Conservation (phyloP, 2,113 vertebrate species). For the Petromus typicus region DNA sequence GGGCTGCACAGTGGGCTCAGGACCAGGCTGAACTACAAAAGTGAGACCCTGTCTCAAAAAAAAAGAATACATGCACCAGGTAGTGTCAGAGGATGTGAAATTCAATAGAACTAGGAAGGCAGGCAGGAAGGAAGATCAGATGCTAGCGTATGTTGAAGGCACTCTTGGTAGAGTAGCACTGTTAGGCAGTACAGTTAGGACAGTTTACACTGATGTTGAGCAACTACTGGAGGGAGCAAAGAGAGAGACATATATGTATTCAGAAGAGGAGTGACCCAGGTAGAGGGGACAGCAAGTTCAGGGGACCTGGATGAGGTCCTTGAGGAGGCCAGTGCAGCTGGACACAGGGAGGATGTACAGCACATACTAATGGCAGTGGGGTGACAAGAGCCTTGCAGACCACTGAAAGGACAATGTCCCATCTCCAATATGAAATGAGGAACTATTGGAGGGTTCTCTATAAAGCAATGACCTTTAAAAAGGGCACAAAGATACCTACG, state of each 20-base stretch:
- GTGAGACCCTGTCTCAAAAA: too few relatives aligned
- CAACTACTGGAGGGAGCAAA: background rate
- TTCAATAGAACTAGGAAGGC: background rate
- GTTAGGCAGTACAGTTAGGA: background rate
- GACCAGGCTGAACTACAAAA: too few relatives aligned
- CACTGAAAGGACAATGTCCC: background rate
- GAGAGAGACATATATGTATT: background rate
- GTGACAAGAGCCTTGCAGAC: background rate
- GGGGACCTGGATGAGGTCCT: background rate
- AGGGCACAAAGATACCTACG: background rate
- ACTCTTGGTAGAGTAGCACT: background rate
- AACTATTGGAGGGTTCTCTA: background rate
- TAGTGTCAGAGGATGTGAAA: background rate
- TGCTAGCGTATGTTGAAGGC: accelerated
- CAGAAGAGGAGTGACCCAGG: background rate
- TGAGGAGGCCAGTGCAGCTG: background rate
- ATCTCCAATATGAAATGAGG: background rate
- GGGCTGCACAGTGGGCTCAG: too few relatives aligned
- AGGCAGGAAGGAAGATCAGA: background rate
- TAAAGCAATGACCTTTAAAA: background rate
- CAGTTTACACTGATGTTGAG: background rate
- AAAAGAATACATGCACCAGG: background rate
- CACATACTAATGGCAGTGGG: background rate
- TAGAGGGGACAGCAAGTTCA: background rate
- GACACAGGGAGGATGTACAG: background rate